Evolutionary conservation across 2,113 vertebrate species (phyloP), one percentile per base, ranked within the genome.

Genomic region (Salvelinus alpinus): DNA sequence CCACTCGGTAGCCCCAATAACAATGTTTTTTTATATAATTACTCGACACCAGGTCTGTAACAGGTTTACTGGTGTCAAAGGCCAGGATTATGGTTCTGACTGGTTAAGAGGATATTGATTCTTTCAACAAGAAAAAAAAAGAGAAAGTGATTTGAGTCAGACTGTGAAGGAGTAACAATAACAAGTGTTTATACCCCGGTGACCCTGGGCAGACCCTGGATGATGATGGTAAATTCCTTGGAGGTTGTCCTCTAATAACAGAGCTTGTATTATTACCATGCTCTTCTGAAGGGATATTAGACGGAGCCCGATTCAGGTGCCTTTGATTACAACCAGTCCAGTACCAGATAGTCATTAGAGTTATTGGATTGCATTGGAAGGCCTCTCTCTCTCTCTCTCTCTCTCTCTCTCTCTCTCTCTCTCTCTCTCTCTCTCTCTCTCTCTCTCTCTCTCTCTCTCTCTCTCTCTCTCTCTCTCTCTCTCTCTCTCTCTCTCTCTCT

Each of bases 281-380:
- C 70, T 78, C 59, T 74, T 78, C 54, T 70, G 66, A 73, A 68
- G 75, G 29, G 60, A 71, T 77, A 77, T 86, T 76, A 85, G 64
- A 79, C 54, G 68, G 73, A 71, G 78, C 76, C 75, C 22, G 70
- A 86, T 82, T 90, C 89, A 90, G 84, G 78, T 88, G 87, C 77
- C 48, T 88, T 86, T 86, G 70, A 90, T 92, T 88, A 90, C 18
- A 70, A 65, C 38, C 71, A 87, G 72, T 80, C 72, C 78, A 75
- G 54, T 77, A 80, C 80, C 80, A 79, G 70, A 85, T 82, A 86
- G 77, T 77, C 73, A 81, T 80, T 77, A 25, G 73, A 69, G 77
- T 81, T 79, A 82, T 74, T 88, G 62, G 27, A 78, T 81, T 75
- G 67, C 75, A 34, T 34, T 44, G 38, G 38, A 44, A 11, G 38